Evolutionary conservation across 2,797 vertebrate genomes (phyloP), one percentile per base, ranked within the genome.

Genomic region (Coregonus ussuriensis): DNA sequence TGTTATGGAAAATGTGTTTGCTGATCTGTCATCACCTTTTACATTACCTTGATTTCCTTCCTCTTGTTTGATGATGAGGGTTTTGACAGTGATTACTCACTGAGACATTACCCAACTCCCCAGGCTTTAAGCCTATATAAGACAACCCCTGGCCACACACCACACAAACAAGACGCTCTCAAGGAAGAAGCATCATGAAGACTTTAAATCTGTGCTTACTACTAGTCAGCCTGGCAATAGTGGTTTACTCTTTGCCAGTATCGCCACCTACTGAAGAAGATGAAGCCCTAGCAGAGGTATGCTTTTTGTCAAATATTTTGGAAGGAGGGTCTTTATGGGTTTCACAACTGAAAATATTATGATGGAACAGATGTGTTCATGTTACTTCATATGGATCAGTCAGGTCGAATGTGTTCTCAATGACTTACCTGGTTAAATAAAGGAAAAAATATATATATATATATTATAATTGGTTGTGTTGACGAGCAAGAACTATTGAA

Each of bases 221-320:
- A 2, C 78, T 94, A 2, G 74, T 93, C 0, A 77, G 85, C 35
- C 81, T 94, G 81, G 89, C 84, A n/a, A 71, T 80, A 1, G 47
- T 84, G 73, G 90, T 68, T 56, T 71, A 77, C 85, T 84, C 88
- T 33, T 41, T 76, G 74, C 93, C 94, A 1, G 0, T 91, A 69
- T 18, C 75, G 0, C 59, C 84, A 15, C 0, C 80, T 29, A 81
- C 77, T n/a, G 47, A 1, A 2, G 47, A 88, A 41, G 83, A 91
- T 54, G 85, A 91, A 16, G 9, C 13, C 1, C 78, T 93, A 35
- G 94, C 93, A 67, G 79, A 90, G 91, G 93, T 94, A 83, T 72
- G 85, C 83, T 3, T 18, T 41, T 14, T 21, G 15, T 54, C 47
- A 52, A 9, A 71, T 21, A 7, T 53, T 6, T 53, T 53, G 0